phyloP scores from a whole-genome alignment of 2,113 vertebrate genomes.

The Bujurquina vittata region DNA sequence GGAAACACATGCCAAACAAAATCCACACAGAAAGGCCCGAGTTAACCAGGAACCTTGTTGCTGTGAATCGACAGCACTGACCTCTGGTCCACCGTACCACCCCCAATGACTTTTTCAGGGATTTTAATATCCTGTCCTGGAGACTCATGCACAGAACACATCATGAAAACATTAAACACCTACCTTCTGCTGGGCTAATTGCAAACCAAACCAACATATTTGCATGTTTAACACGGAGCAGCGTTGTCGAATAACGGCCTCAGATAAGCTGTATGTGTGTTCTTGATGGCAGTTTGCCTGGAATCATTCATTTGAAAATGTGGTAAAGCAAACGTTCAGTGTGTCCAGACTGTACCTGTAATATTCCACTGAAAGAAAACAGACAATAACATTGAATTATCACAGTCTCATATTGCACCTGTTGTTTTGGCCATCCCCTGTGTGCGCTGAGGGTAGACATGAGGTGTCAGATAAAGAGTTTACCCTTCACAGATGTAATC shows the following conservation, averaged over 20 bases:
- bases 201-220: not conserved
- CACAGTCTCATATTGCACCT: not conserved
- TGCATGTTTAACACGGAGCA: not conserved
- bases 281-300: not conserved
- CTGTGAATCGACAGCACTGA: not conserved
- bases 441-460: not conserved
- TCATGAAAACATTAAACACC: rapidly evolving
- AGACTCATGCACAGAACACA: not conserved
- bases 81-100: not conserved
- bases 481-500: not conserved
- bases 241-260: not conserved
- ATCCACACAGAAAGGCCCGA: not conserved
- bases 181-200: not conserved
- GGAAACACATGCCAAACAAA: not conserved
- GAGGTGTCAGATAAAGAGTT: not conserved
- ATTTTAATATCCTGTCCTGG: not conserved
- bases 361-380: not conserved
- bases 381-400: not conserved
- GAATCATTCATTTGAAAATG: not conserved
- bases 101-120: not conserved
- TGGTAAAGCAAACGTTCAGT: not conserved
- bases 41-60: not conserved
- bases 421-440: not conserved
- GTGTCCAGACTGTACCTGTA: not conserved
- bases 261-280: not conserved